Evolutionary conservation across 1,140 invertebrate genomes (phyloP), one percentile per base, ranked within the genome.

Genomic region (Octopus sinensis): DNA sequence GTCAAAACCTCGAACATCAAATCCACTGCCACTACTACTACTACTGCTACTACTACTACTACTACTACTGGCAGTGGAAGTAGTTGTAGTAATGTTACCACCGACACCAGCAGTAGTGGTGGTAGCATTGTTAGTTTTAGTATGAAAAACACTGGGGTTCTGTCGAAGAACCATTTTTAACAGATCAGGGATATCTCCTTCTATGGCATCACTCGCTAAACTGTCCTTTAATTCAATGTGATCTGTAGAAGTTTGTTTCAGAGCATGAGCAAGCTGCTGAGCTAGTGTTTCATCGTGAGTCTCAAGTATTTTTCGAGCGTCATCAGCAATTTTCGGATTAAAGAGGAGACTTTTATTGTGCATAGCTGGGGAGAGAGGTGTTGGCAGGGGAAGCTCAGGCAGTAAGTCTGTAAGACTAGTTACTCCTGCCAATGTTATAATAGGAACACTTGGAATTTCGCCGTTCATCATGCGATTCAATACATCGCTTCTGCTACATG

Each of bases 391-490:
- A 93, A 98, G 94, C 92, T 98, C 96, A 88, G 96, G 95, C 89
- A 98, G 93, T 91, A 98, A 93, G 92, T 98, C 96, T 83, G 96
- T 97, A 82, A 98, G 93, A 93, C 96, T 98, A 91, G 96, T 95
- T 90, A 98, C 95, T 91, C 96, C 96, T 91, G 97, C 96, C 92
- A 99, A 93, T 89, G 96, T 98, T 91, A 96, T 98, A 90, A 98
- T 97, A 88, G 96, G 97, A 91, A 98, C 96, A 93, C 96, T 97
- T 88, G 96, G 96, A 91, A 97, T 95, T 94, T 97, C 96, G 92
- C 96, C 96, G 93, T 98, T 97, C 95, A 96, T 95, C 83, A 84
- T 90, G 68, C 68, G 68, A 73, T 73, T 73, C 13, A 73, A 10
- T 73, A 73, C 68, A 73, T 73, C 68, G 68, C 68, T 73, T 73